A percentile compares a stretch with the other conserved stretches of the same genome.
phyloP scores from a whole-genome alignment of 1,140 invertebrate genomes.

The Drosophila tristis region DNA sequence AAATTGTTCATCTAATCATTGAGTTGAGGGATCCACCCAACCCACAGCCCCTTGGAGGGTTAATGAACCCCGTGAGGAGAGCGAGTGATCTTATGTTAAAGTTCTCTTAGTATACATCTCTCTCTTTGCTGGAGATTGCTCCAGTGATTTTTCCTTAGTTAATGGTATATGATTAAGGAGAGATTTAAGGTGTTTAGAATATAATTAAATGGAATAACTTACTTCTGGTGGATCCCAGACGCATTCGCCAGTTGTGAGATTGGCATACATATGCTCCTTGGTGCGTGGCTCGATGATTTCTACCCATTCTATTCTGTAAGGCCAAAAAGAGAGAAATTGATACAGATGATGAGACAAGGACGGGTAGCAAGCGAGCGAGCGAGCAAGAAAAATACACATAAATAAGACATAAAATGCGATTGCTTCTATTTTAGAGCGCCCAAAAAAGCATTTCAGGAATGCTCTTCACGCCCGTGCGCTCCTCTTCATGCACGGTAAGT shows the following conservation, averaged over 20 bases:
- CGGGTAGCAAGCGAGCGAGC: conserved; percentile 10
- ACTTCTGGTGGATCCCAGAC: conserved; percentile 97
- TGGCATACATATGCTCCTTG: conserved; percentile 99
- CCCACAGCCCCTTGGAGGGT: conserved; percentile 6
- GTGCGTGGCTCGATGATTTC: conserved; percentile 99
- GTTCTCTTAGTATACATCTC: not conserved
- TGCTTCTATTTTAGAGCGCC: conserved; percentile 74
- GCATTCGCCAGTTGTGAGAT: conserved; percentile 98
- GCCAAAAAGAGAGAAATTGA: conserved; percentile 16
- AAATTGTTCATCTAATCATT: conserved; percentile 50
- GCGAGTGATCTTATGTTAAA: not conserved
- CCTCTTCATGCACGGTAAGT: conserved; percentile 16
- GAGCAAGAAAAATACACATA: conserved; percentile 65
- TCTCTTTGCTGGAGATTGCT: not conserved
- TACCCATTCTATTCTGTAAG: conserved; percentile 92
- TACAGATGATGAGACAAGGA: conserved; percentile 20
- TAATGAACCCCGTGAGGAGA: conserved; percentile 6
- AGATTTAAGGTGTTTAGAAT: not conserved
- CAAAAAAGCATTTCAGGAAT: conserved; percentile 66
- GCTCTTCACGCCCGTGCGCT: conserved; percentile 28
- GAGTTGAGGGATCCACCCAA: conserved; percentile 1
- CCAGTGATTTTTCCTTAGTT: no score
- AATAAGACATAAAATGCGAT: conserved; percentile 74
- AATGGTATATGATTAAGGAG: not conserved
- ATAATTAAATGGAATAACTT: conserved; percentile 56